A percentile compares a stretch with the other conserved stretches of the same genome.
These are phyloP conservation scores for Scyliorhinus canicula DNA, from an alignment of 2,797 vertebrate species.

Conservation along the genomic window DNA sequence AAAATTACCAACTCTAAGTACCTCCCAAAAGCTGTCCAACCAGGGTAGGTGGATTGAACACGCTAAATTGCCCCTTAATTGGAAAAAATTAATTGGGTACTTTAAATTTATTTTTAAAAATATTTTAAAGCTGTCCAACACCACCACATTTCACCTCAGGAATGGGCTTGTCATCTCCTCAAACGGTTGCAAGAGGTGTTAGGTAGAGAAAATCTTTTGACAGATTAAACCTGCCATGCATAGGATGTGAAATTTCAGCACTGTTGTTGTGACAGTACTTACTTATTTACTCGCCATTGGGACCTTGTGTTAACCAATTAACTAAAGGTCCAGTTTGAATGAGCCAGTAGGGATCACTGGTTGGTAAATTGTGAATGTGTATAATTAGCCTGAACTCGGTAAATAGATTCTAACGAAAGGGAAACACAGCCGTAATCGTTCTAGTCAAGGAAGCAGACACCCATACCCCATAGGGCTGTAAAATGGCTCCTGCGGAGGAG, in stretches of 20 bases:
- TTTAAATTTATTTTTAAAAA: too few relatives aligned
- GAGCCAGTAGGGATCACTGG: background rate
- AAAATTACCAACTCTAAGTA: too few relatives aligned
- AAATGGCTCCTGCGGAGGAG: slow-evolving; percentile 25
- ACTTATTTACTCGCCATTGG: background rate
- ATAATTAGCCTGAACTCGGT: slow-evolving; percentile 11
- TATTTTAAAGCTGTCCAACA: too few relatives aligned
- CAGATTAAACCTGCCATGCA: background rate
- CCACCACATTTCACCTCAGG: background rate
- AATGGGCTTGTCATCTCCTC: background rate
- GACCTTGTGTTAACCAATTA: background rate
- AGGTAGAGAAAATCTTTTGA: background rate
- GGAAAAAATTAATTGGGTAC: too few relatives aligned
- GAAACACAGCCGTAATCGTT: background rate
- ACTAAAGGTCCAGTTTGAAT: background rate
- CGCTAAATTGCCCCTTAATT: too few relatives aligned
- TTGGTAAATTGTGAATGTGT: background rate
- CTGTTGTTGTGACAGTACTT: background rate
- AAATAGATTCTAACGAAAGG: background rate
- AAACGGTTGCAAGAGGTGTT: background rate
- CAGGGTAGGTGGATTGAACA: too few relatives aligned
- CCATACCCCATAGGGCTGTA: slow-evolving; percentile 18
- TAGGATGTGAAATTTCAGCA: background rate
- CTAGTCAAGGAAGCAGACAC: slow-evolving; percentile 27
- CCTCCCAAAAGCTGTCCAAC: background rate